phyloP scores from a whole-genome alignment of 1,140 invertebrate genomes.

The Drosophila dunni region DNA sequence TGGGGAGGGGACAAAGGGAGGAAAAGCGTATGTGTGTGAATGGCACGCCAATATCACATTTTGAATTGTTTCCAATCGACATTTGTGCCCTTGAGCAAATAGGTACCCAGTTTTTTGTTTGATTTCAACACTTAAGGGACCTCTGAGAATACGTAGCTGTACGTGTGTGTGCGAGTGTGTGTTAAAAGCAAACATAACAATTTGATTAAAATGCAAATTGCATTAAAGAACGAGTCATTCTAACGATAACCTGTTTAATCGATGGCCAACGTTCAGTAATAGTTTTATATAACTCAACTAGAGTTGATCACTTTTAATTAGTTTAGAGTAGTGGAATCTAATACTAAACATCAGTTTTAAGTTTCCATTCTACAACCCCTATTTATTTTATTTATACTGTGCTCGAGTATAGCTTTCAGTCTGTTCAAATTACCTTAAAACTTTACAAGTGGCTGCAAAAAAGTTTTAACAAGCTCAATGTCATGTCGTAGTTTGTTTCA shows the following conservation, averaged over 20 bases:
- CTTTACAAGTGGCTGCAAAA: no score
- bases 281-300: no score
- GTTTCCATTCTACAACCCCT: no score
- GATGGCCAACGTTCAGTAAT: not conserved
- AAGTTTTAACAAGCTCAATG: no score
- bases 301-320: not conserved
- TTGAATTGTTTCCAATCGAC: constrained; percentile 70
- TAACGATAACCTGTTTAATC: constrained; percentile 3
- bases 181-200: constrained; percentile 46
- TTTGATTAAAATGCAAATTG: constrained; percentile 78
- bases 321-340: no score
- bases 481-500: no score
- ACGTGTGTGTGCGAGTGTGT: constrained; percentile 15
- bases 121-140: constrained; percentile 27
- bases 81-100: constrained; percentile 53
- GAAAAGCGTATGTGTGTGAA: constrained; percentile 15
- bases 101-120: constrained; percentile 36
- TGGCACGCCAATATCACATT: constrained; percentile 57
- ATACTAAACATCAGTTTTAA: no score
- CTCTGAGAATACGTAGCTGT: not conserved
- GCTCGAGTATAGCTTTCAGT: no score
- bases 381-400: no score
- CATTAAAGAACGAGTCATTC: constrained; percentile 1
- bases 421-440: no score
- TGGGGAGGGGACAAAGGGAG: not conserved